Percentiles rank a stretch among this genome's conserved stretches.
Conservation (phyloP, 2,113 vertebrate species). For the Tetrax tetrax region DNA sequence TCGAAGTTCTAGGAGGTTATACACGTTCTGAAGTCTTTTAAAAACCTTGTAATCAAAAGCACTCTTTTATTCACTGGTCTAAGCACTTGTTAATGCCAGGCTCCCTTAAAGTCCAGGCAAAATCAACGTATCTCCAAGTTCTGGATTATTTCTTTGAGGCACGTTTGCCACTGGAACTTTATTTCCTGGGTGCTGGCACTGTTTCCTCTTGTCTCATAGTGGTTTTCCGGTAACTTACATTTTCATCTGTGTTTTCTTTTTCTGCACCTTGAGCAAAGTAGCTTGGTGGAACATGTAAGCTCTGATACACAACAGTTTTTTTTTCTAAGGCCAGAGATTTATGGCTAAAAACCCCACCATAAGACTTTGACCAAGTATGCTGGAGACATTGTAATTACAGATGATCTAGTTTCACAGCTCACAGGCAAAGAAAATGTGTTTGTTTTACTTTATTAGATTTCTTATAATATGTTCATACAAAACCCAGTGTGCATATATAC, state of each 20-base stretch:
- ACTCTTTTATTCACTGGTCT: neutral
- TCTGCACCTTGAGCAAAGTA: neutral
- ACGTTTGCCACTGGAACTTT: neutral
- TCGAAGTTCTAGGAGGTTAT: neutral
- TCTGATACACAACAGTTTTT: neutral
- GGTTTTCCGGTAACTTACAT: neutral
- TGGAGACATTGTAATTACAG: neutral
- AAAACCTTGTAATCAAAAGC: neutral
- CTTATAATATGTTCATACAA: neutral
- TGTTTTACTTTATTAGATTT: conserved; percentile 57
- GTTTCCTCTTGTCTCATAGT: neutral
- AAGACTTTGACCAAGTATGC: neutral
- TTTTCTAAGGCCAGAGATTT: neutral
- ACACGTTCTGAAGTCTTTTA: neutral
- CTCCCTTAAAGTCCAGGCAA: neutral
- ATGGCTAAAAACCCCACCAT: neutral
- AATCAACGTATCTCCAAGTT: neutral
- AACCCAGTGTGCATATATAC: conserved; percentile 4
- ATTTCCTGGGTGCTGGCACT: neutral
- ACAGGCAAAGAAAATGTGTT: conserved; percentile 51
- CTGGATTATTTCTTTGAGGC: neutral
- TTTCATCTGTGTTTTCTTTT: neutral
- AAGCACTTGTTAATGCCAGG: neutral
- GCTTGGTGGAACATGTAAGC: neutral
- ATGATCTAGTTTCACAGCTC: conserved; percentile 53